Base-by-base conservation (phyloP, 2,888 invertebrate species). In the Hypsopygia costalis region DNA sequence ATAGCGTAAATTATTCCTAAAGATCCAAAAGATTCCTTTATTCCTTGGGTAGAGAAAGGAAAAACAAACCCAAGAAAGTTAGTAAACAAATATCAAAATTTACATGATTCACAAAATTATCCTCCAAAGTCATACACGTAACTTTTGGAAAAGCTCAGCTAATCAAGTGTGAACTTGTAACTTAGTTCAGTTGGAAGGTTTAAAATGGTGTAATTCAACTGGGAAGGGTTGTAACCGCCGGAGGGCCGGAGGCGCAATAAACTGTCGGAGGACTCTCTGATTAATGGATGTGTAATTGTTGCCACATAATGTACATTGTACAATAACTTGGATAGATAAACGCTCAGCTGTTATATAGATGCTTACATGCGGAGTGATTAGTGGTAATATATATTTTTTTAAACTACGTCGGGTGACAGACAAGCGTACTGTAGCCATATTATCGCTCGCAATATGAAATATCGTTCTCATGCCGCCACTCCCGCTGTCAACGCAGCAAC, bases 261-360 rank as follows among this genome's bases (percentile, higher is more conserved):
- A 79, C 72, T 70, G 76, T 64, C 68, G 67, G 65, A 76, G 77
- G 69, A 71, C 72, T 68, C 63, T 51, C 67, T 83, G 82, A 83
- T 81, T 78, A 81, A 82, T 82, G 81, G 67, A 60, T 65, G 71
- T 76, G 79, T 83, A 83, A 83, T 83, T 83, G 80, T 78, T 80
- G 77, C 79, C 76, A 79, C 78, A 81, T 80, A 80, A 80, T 81
- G 78, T 80, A 78, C 72, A 80, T 79, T 81, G 78, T 80, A 78
- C 72, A 72, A 74, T 75, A 75, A 69, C 71, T 70, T 56, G 63
- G 49, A 69, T 70, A 72, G 73, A 76, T 73, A 70, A 70, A 69
- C 57, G 56, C 48, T 57, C 53, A 41, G 47, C 52, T 51, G 52
- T 46, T 46, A 25, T 38, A 38, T 38, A 12, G n/a, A 21, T 9